Percentiles rank a stretch among this genome's conserved stretches.
Evolutionary conservation across 1,140 invertebrate species (phyloP).

Genomic region (Papilio polyxenes): DNA sequence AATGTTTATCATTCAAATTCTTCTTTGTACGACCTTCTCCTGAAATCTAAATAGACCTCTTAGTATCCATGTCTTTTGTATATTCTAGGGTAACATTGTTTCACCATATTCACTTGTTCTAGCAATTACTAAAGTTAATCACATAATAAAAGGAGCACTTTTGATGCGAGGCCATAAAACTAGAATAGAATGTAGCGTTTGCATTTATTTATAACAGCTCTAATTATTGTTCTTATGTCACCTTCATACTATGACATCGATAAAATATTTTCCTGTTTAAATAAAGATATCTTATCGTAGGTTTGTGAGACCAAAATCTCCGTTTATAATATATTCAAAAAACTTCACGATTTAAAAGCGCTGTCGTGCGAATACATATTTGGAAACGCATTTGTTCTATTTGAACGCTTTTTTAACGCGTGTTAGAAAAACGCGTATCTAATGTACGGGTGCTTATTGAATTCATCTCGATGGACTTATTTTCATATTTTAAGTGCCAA

Average conservation of each 20-base stretch:
- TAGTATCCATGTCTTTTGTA: not conserved
- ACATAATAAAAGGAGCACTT: not conserved
- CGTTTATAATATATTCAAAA: no score
- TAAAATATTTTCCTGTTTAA: not conserved
- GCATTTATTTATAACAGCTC: not conserved
- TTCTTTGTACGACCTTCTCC: no score
- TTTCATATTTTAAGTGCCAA: not conserved
- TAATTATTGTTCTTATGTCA: conserved; percentile 10
- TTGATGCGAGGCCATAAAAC: conserved; percentile 1
- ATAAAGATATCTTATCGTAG: not conserved
- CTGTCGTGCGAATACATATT: no score
- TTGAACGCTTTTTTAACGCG: no score
- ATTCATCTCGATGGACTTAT: no score
- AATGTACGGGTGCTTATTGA: no score
- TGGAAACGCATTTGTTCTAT: no score
- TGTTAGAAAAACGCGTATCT: no score
- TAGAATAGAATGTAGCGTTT: not conserved
- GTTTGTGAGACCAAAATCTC: no score
- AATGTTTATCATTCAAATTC: not conserved
- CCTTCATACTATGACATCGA: not conserved
- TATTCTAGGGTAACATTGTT: not conserved
- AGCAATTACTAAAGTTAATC: not conserved
- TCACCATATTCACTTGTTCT: not conserved
- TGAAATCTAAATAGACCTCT: no score
- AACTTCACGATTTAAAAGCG: no score